Conservation (phyloP, 1,140 invertebrate species). For the Microplitis demolitor region DNA sequence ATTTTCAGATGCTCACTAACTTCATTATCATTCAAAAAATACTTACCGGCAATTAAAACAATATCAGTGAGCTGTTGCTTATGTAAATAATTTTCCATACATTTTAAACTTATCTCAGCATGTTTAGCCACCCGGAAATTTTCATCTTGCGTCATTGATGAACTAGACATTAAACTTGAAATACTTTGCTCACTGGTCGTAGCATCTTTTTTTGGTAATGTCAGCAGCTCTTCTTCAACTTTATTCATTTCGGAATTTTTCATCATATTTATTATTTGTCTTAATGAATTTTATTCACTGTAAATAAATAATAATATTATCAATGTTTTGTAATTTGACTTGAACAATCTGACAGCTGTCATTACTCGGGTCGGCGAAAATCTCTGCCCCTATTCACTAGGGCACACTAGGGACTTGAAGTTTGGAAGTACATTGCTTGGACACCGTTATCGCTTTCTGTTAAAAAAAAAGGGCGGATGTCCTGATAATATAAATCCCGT, state of each 20-base stretch:
- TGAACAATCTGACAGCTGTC: too few species aligned
- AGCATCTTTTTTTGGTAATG: conserved; percentile 44
- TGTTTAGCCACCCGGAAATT: conserved; percentile 79
- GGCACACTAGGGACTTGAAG: too few species aligned
- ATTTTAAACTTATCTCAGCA: conserved; percentile 77
- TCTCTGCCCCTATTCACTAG: too few species aligned
- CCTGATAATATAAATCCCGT: too few species aligned
- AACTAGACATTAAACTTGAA: conserved; percentile 52
- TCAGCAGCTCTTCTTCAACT: conserved; percentile 35
- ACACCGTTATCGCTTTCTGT: too few species aligned
- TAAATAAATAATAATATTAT: background rate
- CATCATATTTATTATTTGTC: background rate
- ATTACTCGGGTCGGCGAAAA: too few species aligned
- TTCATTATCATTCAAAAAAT: background rate
- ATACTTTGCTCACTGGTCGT: conserved; percentile 57
- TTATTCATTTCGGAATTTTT: conserved; percentile 18
- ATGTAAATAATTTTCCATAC: conserved; percentile 81
- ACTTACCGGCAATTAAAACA: conserved; percentile 71
- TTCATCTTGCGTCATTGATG: conserved; percentile 69
- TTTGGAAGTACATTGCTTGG: too few species aligned
- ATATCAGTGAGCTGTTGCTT: conserved; percentile 82
- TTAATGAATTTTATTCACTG: background rate
- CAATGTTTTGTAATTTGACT: too few species aligned
- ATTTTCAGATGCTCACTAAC: too few species aligned
- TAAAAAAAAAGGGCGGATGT: too few species aligned